These are phyloP conservation scores for Chaetogeoica ovagalla DNA, from an alignment of 2,888 invertebrate species.

Conservation along the genomic window DNA sequence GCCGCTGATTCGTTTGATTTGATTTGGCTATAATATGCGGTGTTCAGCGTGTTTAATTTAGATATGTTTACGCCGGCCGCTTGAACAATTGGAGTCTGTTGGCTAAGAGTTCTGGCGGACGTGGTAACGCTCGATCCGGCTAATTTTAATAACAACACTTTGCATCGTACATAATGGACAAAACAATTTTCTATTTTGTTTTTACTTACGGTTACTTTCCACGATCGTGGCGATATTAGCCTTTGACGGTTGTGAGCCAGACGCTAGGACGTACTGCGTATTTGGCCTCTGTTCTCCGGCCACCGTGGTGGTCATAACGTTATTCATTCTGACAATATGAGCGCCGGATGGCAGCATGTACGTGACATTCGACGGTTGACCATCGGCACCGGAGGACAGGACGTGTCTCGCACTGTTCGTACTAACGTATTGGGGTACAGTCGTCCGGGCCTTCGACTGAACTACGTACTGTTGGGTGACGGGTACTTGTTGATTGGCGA, in stretches of 20 bases:
- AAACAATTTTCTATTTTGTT: not conserved
- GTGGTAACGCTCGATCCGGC: not conserved
- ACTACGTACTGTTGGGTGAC: conserved; percentile 18
- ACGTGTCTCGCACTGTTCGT: conserved; percentile 12
- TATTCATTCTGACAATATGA: conserved; percentile 37
- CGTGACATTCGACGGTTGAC: conserved; percentile 14
- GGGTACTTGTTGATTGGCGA: conserved; percentile 5
- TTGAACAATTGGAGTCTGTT: conserved; percentile 20
- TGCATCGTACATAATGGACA: not conserved
- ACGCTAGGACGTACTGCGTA: conserved; percentile 22
- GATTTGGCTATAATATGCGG: conserved; percentile 23
- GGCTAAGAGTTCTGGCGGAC: not conserved
- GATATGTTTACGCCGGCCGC: not conserved
- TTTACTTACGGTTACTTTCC: conserved; percentile 22
- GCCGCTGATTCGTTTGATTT: not conserved
- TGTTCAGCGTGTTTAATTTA: conserved; percentile 12
- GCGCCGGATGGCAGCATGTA: conserved; percentile 45
- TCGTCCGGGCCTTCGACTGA: not conserved
- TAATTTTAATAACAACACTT: not conserved
- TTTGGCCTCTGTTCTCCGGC: not conserved
- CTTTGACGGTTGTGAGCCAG: not conserved
- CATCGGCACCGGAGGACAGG: not conserved
- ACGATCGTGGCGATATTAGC: not conserved
- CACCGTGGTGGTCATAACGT: not conserved
- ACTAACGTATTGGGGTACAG: conserved; percentile 11